phyloP scores from a whole-genome alignment of 2,113 vertebrate genomes.

The Poeciliopsis occidentalis region DNA sequence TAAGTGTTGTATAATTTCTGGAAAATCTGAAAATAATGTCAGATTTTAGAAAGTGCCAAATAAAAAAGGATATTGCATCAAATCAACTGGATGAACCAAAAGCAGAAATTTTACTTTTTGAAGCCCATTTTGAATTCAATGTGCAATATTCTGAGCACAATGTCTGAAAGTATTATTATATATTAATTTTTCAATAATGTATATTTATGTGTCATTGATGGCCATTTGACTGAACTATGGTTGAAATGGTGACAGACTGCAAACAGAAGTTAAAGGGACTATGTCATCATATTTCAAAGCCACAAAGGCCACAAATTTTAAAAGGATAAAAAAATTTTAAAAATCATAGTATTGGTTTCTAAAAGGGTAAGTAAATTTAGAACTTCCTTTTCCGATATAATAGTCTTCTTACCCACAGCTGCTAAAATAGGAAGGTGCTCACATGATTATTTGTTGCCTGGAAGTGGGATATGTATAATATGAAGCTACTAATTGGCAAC shows the following conservation, averaged over 20 bases:
- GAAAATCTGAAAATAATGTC: neutral
- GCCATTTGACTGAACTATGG: constrained; percentile 6
- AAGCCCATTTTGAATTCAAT: neutral
- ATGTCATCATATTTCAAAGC: neutral
- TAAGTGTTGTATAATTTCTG: too few species aligned
- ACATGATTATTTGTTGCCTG: too few species aligned
- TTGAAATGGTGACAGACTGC: constrained; percentile 20
- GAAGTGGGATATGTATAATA: too few species aligned
- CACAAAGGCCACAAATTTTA: neutral
- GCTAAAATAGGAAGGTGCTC: too few species aligned
- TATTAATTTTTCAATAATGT: neutral
- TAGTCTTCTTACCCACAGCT: too few species aligned
- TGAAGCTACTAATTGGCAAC: too few species aligned
- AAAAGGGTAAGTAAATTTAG: too few species aligned
- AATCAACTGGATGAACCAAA: constrained; percentile 11
- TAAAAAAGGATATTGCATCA: neutral
- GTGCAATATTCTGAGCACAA: too few species aligned
- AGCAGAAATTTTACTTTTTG: neutral
- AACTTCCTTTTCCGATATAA: too few species aligned
- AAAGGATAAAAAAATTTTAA: too few species aligned
- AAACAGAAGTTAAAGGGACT: constrained; percentile 13
- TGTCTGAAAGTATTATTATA: too few species aligned
- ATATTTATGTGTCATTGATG: neutral
- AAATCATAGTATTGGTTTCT: too few species aligned
- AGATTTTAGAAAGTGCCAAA: neutral